Evolutionary conservation across 2,888 invertebrate species (phyloP).

Genomic region (Timema cristinae): DNA sequence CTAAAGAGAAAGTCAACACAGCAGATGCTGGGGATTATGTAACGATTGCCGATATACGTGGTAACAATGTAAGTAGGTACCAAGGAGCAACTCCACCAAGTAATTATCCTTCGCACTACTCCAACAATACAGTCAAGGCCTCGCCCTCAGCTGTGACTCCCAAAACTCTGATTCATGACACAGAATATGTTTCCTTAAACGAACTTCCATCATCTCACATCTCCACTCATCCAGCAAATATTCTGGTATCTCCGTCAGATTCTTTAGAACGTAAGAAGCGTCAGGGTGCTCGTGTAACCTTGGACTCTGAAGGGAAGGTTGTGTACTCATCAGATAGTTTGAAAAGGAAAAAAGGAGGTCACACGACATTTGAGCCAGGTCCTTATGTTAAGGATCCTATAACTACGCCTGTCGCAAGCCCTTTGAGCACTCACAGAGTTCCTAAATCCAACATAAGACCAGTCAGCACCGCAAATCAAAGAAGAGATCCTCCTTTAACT

Average conservation of each 20-base stretch:
- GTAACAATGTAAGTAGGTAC: slow-evolving; percentile 52
- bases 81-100: slow-evolving; percentile 50
- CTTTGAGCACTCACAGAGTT: slow-evolving; percentile 46
- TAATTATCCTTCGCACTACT: neutral
- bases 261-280: slow-evolving; percentile 53
- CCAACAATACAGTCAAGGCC: neutral
- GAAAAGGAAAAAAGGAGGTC: slow-evolving; percentile 67
- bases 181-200: slow-evolving; percentile 77
- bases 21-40: slow-evolving; percentile 75
- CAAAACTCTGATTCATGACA: slow-evolving; percentile 35
- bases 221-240: slow-evolving; percentile 24
- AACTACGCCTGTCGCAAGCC: slow-evolving; percentile 52
- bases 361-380: slow-evolving; percentile 81
- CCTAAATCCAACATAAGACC: slow-evolving; percentile 45
- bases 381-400: slow-evolving; percentile 51
- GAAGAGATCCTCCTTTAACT: neutral
- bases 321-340: slow-evolving; percentile 84
- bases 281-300: slow-evolving; percentile 72
- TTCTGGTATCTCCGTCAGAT: slow-evolving; percentile 37
- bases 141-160: neutral
- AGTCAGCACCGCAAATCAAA: slow-evolving; percentile 38
- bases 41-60: slow-evolving; percentile 76
- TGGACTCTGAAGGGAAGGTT: slow-evolving; percentile 83
- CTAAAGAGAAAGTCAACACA: slow-evolving; percentile 2
- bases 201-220: slow-evolving; percentile 57